Conservation (phyloP, 2,888 invertebrate species). For the Nebria salina region DNA sequence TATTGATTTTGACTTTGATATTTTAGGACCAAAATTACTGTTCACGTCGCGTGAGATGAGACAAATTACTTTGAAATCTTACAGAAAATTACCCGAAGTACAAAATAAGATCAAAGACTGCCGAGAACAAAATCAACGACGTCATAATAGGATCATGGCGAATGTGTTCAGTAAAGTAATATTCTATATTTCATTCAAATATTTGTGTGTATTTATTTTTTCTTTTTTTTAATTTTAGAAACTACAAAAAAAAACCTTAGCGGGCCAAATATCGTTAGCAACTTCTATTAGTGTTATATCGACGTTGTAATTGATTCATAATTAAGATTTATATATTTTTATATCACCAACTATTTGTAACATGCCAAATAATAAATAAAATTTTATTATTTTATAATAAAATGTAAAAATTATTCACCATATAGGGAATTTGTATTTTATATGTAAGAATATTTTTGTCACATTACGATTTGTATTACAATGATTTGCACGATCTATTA, state of each 20-base stretch:
- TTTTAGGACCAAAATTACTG: constrained; percentile 63
- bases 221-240: constrained; percentile 65
- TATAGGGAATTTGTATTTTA: too few relatives aligned
- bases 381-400: neutral
- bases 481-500: neutral
- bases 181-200: constrained; percentile 20
- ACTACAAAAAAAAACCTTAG: constrained; percentile 73
- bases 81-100: constrained; percentile 78
- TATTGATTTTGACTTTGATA: constrained; percentile 24
- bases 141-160: constrained; percentile 78
- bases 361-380: neutral
- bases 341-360: neutral
- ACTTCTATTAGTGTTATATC: constrained; percentile 69
- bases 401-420: too few relatives aligned
- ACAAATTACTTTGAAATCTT: constrained; percentile 69
- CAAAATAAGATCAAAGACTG: constrained; percentile 71
- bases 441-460: too few relatives aligned
- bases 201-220: constrained; percentile 32
- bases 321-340: neutral
- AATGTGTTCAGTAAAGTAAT: constrained; percentile 79
- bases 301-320: neutral
- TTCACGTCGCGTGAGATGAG: constrained; percentile 70
- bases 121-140: constrained; percentile 65
- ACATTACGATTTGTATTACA: neutral
- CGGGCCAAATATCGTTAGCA: constrained; percentile 73